phyloP scores from a whole-genome alignment of 1,140 invertebrate genomes.

The Rhopalosiphum maidis region DNA sequence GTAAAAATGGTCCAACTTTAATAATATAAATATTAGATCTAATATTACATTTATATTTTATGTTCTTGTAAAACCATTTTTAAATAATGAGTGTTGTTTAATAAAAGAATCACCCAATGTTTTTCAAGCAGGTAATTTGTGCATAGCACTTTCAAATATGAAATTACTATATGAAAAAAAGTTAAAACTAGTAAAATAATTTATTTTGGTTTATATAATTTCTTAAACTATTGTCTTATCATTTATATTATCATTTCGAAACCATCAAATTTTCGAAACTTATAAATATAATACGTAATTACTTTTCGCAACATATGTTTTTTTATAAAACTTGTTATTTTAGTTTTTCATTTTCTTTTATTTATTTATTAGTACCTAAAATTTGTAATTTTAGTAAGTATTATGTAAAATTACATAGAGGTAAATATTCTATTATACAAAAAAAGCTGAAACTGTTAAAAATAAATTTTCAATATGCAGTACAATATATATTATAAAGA shows the following conservation, averaged over 20 bases:
- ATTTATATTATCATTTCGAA: neutral
- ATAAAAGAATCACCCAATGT: too few relatives aligned
- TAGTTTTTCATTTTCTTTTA: neutral
- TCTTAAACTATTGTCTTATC: neutral
- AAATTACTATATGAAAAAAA: neutral
- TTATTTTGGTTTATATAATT: neutral
- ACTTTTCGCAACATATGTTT: too few relatives aligned
- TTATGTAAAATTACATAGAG: neutral
- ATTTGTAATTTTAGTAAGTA: neutral
- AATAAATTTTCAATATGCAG: neutral
- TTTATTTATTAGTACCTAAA: neutral
- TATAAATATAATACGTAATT: too few relatives aligned
- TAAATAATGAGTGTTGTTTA: too few relatives aligned
- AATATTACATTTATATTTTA: too few relatives aligned
- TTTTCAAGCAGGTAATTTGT: too few relatives aligned
- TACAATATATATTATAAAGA: neutral
- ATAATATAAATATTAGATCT: too few relatives aligned
- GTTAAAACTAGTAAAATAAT: neutral
- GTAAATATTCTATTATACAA: neutral
- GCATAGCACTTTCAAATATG: too few relatives aligned
- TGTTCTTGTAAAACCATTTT: too few relatives aligned
- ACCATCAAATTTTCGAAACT: neutral
- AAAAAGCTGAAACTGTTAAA: neutral
- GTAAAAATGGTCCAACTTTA: too few relatives aligned
- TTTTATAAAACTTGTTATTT: neutral